Evolutionary conservation across 2,888 invertebrate genomes (phyloP).

Genomic region (Drosophila siamana): DNA sequence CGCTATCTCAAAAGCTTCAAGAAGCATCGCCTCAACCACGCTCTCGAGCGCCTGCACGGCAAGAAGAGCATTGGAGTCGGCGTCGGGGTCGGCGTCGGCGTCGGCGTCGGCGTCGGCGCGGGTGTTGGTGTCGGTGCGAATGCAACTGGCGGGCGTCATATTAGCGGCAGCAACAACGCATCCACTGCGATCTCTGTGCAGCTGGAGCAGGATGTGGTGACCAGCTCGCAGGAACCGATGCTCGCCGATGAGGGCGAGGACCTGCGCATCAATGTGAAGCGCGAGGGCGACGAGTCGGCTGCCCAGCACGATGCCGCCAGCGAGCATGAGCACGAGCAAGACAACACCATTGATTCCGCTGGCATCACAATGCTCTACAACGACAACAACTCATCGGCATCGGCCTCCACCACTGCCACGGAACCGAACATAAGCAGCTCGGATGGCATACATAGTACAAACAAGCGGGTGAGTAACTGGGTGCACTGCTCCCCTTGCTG

Average conservation of each 20-base stretch:
- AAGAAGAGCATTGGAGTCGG: slow-evolving; percentile 85
- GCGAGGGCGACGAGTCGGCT: slow-evolving; percentile 86
- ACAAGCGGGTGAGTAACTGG: slow-evolving; percentile 85
- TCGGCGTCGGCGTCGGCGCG: slow-evolving; percentile 18
- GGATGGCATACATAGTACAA: slow-evolving; percentile 85
- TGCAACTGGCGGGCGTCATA: slow-evolving; percentile 6
- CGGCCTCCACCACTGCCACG: slow-evolving; percentile 85
- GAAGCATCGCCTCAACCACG: slow-evolving; percentile 95
- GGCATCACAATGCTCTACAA: slow-evolving; percentile 84
- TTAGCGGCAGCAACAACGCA: not conserved
- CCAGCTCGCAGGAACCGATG: slow-evolving; percentile 89
- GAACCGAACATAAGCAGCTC: slow-evolving; percentile 84
- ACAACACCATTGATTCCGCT: slow-evolving; percentile 90
- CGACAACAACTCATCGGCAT: slow-evolving; percentile 80
- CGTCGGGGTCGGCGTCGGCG: slow-evolving; percentile 27
- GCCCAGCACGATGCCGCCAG: slow-evolving; percentile 87
- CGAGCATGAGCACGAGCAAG: slow-evolving; percentile 88
- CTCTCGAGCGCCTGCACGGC: slow-evolving; percentile 92
- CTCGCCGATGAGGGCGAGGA: slow-evolving; percentile 87
- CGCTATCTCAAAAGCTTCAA: slow-evolving; percentile 95
- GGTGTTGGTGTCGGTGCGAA: slow-evolving; percentile 15
- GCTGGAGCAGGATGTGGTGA: slow-evolving; percentile 88
- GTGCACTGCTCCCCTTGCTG: too few relatives aligned
- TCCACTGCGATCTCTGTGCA: slow-evolving; percentile 39
- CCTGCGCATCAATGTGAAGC: slow-evolving; percentile 87